phyloP scores from a whole-genome alignment of 2,113 vertebrate species.

The Cyanoderma ruficeps region DNA sequence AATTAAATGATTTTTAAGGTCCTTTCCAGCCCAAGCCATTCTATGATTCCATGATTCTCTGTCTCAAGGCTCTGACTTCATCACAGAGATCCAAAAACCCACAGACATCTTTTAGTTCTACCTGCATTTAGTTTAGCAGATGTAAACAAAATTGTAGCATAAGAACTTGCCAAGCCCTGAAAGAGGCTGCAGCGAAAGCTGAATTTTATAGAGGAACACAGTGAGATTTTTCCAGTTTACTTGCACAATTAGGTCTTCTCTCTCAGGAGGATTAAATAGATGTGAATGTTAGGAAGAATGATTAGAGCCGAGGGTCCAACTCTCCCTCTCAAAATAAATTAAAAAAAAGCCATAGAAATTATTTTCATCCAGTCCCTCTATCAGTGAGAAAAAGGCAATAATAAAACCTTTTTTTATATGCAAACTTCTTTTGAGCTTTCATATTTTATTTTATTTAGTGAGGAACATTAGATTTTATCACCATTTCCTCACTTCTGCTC shows the following conservation, averaged over 20 bases:
- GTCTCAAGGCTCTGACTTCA: background rate
- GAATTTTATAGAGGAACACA: background rate
- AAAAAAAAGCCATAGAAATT: background rate
- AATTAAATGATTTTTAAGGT: background rate
- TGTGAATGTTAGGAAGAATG: background rate
- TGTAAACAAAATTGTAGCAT: background rate
- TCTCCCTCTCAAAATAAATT: background rate
- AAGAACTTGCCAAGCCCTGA: background rate
- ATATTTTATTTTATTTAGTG: background rate
- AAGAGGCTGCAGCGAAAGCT: background rate
- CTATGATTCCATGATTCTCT: background rate
- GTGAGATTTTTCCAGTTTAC: background rate
- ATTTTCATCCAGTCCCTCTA: background rate
- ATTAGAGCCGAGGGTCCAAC: background rate
- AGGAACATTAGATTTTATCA: background rate
- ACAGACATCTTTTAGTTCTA: background rate
- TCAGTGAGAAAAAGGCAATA: background rate
- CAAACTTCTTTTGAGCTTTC: background rate
- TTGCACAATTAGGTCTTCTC: background rate
- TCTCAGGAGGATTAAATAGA: background rate
- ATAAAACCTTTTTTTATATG: background rate
- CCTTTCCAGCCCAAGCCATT: background rate
- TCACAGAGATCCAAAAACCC: background rate
- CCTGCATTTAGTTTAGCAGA: background rate
- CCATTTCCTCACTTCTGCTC: background rate